Base-by-base conservation (phyloP, 2,888 invertebrate species). In the Ypsolopha scabrella region DNA sequence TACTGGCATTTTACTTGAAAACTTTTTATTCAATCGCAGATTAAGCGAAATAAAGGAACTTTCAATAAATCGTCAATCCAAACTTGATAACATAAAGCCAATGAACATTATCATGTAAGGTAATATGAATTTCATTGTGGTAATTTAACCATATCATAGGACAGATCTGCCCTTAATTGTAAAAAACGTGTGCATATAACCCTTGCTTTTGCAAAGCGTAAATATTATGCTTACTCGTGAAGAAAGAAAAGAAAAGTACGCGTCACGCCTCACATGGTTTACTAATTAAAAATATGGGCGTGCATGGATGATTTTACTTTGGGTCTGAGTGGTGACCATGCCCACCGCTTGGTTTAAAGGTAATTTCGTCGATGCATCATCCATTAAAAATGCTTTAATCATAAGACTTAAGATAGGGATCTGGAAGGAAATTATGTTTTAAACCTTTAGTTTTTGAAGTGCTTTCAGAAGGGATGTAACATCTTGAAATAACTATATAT, bases 151-250 rank as follows among this genome's bases (percentile, higher is more conserved):
- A 24, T 3, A 41, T 24, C 37, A 36, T 41, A 50, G n/a, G 11
- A 24, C 24, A 24, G 24, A 24, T 3, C 24, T 3, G 24, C 41
- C 48, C 14, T 39, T 38, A 47, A 33, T 53, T 47, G 38, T 53
- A 54, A 49, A 51, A 46, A 47, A 52, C 59, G 61, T 57, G 50
- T 52, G 83, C 82, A 74, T 71, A 65, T 82, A 83, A 83, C 83
- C 75, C 70, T 65, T 65, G 85, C 85, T 85, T 54, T 85, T 64
- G 83, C 82, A 70, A 79, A 82, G 80, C 80, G 82, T 81, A 79
- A 81, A 70, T 65, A 67, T 68, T 77, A 76, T 75, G 83, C 81
- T 75, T 75, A 80, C 80, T 75, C 75, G 58, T 67, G 65, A 69
- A 67, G 65, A 63, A 66, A 65, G 63, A 64, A 64, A n/a, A n/a